phyloP scores from a whole-genome alignment of 2,888 invertebrate species.

The Eucera pruinosa region DNA sequence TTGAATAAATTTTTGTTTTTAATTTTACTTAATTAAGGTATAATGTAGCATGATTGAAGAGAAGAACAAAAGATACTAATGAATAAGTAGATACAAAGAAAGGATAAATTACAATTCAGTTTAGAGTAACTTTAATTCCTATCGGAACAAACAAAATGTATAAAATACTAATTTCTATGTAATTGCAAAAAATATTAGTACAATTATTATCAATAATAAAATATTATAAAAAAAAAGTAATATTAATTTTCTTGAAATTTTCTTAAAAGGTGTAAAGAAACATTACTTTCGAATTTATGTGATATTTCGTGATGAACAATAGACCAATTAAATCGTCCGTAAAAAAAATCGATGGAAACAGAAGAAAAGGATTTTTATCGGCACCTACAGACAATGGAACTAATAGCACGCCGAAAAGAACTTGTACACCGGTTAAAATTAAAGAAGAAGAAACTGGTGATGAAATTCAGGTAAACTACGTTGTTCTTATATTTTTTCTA shows the following conservation, averaged over 20 bases:
- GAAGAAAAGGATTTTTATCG: conserved; percentile 28
- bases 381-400: conserved; percentile 30
- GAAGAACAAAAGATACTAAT: background rate
- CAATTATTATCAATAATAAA: too few relatives aligned
- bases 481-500: background rate
- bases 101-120: background rate
- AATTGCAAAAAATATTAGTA: too few relatives aligned
- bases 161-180: too few relatives aligned
- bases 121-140: conserved; percentile 1
- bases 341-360: conserved; percentile 22
- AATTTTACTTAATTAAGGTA: background rate
- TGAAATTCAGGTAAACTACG: conserved; percentile 89
- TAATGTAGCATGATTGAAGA: background rate
- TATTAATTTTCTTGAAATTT: background rate
- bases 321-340: conserved; percentile 7
- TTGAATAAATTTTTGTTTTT: background rate
- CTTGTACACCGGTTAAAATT: conserved; percentile 81
- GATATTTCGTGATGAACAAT: conserved; percentile 47
- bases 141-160: too few relatives aligned
- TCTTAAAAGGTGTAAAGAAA: background rate
- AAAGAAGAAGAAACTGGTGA: conserved; percentile 90
- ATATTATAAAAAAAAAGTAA: background rate
- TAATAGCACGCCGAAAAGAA: conserved; percentile 2
- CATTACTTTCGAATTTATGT: conserved; percentile 10
- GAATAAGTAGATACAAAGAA: background rate